Percentiles rank a stretch among this genome's conserved stretches.
Conservation (phyloP, 2,113 vertebrate species). For the Anas platyrhynchos region DNA sequence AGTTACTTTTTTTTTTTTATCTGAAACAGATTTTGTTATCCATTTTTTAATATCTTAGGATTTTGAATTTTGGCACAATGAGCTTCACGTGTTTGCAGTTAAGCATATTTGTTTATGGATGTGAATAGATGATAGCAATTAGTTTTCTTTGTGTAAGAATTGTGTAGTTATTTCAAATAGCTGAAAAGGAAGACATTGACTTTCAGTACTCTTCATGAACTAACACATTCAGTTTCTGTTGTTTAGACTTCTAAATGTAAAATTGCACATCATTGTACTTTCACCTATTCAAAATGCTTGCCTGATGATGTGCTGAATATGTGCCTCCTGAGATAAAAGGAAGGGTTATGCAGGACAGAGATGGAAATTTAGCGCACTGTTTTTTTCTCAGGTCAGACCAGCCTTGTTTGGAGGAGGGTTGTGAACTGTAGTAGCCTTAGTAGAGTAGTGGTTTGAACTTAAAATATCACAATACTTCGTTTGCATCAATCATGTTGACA, state of each 20-base stretch:
- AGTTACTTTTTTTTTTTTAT: neutral
- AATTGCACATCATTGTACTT: neutral
- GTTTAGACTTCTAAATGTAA: neutral
- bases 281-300: neutral
- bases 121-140: neutral
- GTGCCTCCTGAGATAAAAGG: neutral
- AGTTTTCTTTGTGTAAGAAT: neutral
- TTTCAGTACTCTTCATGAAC: neutral
- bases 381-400: neutral
- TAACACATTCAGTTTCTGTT: neutral
- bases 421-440: neutral
- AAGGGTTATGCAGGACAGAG: neutral
- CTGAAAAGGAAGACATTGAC: neutral
- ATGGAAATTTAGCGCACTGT: neutral
- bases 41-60: neutral
- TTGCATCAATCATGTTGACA: neutral
- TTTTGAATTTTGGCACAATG: neutral
- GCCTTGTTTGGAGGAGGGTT: neutral
- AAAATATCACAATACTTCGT: neutral
- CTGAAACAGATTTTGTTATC: neutral
- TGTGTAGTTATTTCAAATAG: neutral
- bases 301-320: neutral
- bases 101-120: neutral
- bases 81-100: neutral
- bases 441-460: neutral